Percentiles rank a stretch among this genome's conserved stretches.
Conservation (phyloP, 2,113 vertebrate genomes). For the Lutjanus erythropterus region DNA sequence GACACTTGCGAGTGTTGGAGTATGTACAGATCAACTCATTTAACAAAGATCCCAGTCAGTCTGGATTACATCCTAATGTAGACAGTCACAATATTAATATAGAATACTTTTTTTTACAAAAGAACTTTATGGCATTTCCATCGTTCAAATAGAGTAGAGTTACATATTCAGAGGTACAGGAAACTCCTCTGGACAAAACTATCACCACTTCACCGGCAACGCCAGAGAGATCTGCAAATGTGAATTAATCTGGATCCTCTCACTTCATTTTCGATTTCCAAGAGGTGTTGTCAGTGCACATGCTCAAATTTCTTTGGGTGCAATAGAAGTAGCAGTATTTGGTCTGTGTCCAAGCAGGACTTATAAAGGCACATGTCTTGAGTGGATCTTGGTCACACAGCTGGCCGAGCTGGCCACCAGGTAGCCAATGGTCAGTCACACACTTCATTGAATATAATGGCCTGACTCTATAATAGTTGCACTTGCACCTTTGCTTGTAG, state of each 20-base stretch:
- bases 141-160: neutral
- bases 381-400: too few relatives aligned
- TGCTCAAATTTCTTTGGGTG: too few relatives aligned
- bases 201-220: neutral
- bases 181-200: neutral
- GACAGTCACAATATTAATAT: neutral
- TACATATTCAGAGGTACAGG: neutral
- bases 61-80: neutral
- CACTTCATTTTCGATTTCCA: too few relatives aligned
- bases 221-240: too few relatives aligned
- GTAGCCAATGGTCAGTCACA: neutral
- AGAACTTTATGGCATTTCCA: neutral
- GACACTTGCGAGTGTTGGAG: neutral
- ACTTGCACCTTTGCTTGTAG: too few relatives aligned
- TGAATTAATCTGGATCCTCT: too few relatives aligned
- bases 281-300: too few relatives aligned
- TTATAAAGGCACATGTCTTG: too few relatives aligned
- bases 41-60: neutral
- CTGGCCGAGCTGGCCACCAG: neutral
- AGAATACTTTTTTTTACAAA: neutral
- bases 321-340: too few relatives aligned
- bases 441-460: neutral
- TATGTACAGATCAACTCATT: neutral
- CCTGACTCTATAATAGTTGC: too few relatives aligned
- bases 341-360: too few relatives aligned